Base-by-base conservation (phyloP, 2,113 vertebrate genomes). In the Macrotis lagotis region DNA sequence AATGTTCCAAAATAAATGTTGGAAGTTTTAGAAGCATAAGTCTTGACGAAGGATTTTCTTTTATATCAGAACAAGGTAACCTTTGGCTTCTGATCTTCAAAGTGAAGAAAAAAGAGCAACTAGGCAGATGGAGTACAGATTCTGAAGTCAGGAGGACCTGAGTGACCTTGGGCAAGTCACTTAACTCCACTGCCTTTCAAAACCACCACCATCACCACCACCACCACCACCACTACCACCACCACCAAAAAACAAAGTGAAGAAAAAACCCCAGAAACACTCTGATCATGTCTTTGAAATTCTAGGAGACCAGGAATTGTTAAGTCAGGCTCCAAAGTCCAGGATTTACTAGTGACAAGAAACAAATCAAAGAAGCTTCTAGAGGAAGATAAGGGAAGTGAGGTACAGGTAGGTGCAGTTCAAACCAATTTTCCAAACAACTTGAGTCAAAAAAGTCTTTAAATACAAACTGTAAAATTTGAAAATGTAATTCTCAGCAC, bases 401-500 rank as follows among this genome's bases (percentile, higher is more conserved):
- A n/a, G 37, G 37, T 83, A 44, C 66, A 83, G 8, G 66, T 24
- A 26, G 48, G 31, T 8, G 0, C 49, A 37, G 5, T 16, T 14
- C 31, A 83, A 50, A 10, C 28, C 26, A 26, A 25, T 8, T 26
- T 44, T 48, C 25, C n/a, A n/a, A 22, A 88, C 19, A 48, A 28
- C 90, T 50, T 49, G 47, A 1, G 48, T 9, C 14, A 8, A 1
- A 8, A 3, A 0, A 5, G 5, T 37, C 49, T n/a, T 25, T 16
- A 44, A 48, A 89, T 26, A 48, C 1, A 2, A 8, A 8, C 3
- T 25, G 37, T 0, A 51, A 88, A 50, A 28, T 47, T 24, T 10
- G 0, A 47, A 44, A 28, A 49, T 0, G 8, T 22, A 28, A n/a
- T 25, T 31, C 10, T 24, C 7, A 37, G 74, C 74, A 37, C 25